Evolutionary conservation across 2,113 vertebrate species (phyloP).

Genomic region (Clinocottus analis): DNA sequence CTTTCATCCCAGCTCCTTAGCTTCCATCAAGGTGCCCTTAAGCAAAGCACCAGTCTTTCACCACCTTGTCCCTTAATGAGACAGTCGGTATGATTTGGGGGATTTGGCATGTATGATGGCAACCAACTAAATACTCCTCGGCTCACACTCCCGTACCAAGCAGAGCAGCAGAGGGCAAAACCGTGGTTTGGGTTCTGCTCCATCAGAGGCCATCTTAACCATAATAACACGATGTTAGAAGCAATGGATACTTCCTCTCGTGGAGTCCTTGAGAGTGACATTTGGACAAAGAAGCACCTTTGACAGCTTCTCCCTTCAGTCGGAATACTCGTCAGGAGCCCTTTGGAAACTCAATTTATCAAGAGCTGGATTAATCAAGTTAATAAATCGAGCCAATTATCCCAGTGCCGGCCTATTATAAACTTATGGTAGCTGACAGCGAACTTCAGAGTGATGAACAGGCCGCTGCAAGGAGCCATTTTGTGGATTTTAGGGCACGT

Average conservation of each 20-base stretch:
- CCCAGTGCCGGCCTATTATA: conserved; percentile 30
- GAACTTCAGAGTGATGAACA: conserved; percentile 42
- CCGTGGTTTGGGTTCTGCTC: not conserved
- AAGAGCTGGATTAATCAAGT: conserved; percentile 38
- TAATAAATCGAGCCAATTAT: conserved; percentile 56
- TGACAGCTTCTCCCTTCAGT: not conserved
- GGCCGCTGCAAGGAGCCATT: conserved; percentile 2
- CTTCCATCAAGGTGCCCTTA: conserved; percentile 26
- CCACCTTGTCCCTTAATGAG: not conserved
- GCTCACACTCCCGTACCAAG: not conserved
- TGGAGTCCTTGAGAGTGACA: conserved; percentile 16
- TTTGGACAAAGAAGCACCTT: conserved; percentile 19
- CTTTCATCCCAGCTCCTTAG: not conserved
- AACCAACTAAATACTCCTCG: not conserved
- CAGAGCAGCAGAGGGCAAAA: not conserved
- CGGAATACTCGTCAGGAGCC: not conserved
- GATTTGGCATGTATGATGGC: not conserved
- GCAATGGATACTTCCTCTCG: not conserved
- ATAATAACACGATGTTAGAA: not conserved
- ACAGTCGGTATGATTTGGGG: not conserved
- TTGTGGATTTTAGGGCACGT: conserved; percentile 8
- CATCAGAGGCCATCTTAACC: not conserved
- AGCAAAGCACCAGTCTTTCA: conserved; percentile 15
- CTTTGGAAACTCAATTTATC: conserved; percentile 43
- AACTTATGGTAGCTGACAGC: conserved; percentile 44